Base-by-base conservation (phyloP, 2,113 vertebrate genomes). In the Neodon shergylaensis region DNA sequence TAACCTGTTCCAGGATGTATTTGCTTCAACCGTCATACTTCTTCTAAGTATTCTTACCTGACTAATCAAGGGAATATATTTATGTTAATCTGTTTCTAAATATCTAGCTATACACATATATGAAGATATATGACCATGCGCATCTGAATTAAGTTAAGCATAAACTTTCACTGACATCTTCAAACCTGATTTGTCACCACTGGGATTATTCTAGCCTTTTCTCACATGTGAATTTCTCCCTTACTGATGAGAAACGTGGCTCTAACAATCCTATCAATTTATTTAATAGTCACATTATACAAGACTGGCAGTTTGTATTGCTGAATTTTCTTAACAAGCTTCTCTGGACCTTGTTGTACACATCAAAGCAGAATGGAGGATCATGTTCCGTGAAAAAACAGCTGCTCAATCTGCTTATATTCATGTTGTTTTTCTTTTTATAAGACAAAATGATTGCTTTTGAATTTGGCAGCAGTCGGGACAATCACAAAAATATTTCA, bases 351-450 rank as follows among this genome's bases (percentile, higher is more conserved):
- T 85, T 49, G 10, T 47, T 78, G 31, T n/a, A 84, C 4, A 52
- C 13, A 81, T 84, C 31, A 44, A 70, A 79, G 5, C 91, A 21
- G 86, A 68, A 42, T 21, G 13, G 47, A 54, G 4, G 7, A 36
- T 94, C 73, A 86, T 33, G 1, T 36, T 72, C 47, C 44, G n/a
- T 39, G 85, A 82, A 94, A 92, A 92, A 44, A 87, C 42, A 89
- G 66, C 74, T 47, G 44, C 7, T 47, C 24, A 65, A 42, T 76
- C 21, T 72, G 79, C 73, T 91, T 78, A 87, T 14, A 90, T 21
- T 61, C 1, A 88, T 7, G 5, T 74, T 93, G 12, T 54, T 24
- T 65, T 76, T 96, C 63, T n/a, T 79, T 96, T 63, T n/a, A 65
- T 47, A 81, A 61, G 39, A 91, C 47, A 65, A 90, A 58, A n/a